A percentile compares a stretch with the other conserved stretches of the same genome.
phyloP scores from a whole-genome alignment of 2,888 invertebrate species.

The Helobdella robusta region DNA sequence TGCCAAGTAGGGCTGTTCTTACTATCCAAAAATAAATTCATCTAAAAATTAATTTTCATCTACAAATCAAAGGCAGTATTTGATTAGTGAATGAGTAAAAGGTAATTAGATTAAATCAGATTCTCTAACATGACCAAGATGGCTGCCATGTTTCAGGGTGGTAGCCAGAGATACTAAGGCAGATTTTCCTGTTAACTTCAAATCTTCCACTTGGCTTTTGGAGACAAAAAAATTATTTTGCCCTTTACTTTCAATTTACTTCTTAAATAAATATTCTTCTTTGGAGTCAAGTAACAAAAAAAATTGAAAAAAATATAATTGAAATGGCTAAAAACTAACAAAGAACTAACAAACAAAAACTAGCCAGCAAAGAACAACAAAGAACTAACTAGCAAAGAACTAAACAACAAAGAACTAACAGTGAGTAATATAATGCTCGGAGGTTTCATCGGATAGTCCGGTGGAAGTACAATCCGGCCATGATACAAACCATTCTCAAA shows the following conservation, averaged over 20 bases:
- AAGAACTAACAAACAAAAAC: too few relatives aligned
- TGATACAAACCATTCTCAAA: constrained; percentile 85
- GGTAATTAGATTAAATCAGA: too few relatives aligned
- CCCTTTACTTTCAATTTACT: too few relatives aligned
- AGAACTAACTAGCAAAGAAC: not conserved
- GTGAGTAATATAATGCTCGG: constrained; percentile 85
- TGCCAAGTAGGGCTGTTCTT: constrained; percentile 76
- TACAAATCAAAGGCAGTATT: not conserved
- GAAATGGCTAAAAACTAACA: not conserved
- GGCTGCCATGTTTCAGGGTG: constrained; percentile 98
- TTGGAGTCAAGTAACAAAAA: too few relatives aligned
- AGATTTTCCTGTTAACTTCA: constrained; percentile 85
- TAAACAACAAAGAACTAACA: constrained; percentile 52
- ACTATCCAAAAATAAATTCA: constrained; percentile 49
- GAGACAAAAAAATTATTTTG: not conserved
- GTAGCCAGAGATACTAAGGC: constrained; percentile 84
- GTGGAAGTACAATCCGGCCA: constrained; percentile 74
- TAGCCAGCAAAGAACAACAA: too few relatives aligned
- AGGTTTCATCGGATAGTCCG: constrained; percentile 94
- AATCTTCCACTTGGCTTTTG: constrained; percentile 88
- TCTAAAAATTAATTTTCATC: not conserved
- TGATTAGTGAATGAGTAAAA: too few relatives aligned
- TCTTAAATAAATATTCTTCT: too few relatives aligned
- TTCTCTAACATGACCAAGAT: constrained; percentile 70
- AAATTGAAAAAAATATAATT: not conserved